Conservation (phyloP, 2,888 invertebrate species). For the Conistra vaccinii region DNA sequence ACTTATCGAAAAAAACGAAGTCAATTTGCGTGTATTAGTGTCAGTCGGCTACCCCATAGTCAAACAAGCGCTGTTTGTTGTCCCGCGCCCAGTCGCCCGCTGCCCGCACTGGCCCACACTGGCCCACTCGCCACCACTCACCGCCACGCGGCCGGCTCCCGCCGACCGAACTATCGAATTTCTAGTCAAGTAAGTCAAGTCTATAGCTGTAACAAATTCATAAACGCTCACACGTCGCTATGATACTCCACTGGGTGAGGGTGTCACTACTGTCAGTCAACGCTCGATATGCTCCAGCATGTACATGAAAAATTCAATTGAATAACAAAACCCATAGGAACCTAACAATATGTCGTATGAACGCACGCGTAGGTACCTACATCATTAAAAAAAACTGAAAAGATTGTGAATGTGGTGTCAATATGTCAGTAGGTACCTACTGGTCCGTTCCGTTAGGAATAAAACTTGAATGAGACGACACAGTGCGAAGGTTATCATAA, state of each 20-base stretch:
- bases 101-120: neutral
- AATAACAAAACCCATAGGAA: neutral
- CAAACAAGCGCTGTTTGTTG: slow-evolving; percentile 45
- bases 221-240: neutral
- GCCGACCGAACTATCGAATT: neutral
- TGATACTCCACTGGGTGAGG: neutral
- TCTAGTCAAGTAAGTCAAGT: neutral
- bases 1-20: slow-evolving; percentile 27
- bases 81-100: slow-evolving; percentile 18
- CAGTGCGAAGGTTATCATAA: slow-evolving; percentile 41
- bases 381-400: slow-evolving; percentile 7
- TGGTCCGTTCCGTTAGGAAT: slow-evolving; percentile 16
- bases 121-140: neutral
- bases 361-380: neutral
- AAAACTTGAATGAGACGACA: slow-evolving; percentile 19
- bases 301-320: neutral
- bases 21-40: slow-evolving; percentile 34
- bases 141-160: neutral
- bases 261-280: too few species aligned
- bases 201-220: neutral
- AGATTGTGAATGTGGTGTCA: slow-evolving; percentile 12
- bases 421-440: slow-evolving; percentile 15
- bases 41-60: slow-evolving; percentile 11
- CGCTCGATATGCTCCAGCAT: neutral
- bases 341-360: neutral